phyloP scores from a whole-genome alignment of 2,797 vertebrate species.

The Salmo trutta region DNA sequence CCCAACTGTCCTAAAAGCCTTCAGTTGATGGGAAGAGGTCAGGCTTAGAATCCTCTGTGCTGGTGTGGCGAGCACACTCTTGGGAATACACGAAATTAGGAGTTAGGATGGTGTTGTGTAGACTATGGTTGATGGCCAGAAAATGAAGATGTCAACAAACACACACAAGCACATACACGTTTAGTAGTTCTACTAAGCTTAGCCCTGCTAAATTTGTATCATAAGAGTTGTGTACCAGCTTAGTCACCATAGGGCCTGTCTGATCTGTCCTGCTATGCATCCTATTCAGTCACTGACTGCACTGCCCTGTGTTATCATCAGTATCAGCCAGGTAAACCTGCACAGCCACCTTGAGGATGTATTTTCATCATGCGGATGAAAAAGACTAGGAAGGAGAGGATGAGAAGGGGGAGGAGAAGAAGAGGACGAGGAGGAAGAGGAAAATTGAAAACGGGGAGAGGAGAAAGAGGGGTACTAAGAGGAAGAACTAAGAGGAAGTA shows the following conservation, averaged over 20 bases:
- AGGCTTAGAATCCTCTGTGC: conserved; percentile 8
- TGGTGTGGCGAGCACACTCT: not conserved
- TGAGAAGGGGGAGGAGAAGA: not conserved
- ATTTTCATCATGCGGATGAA: conserved; percentile 12
- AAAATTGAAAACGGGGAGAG: too few species aligned
- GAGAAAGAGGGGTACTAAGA: too few species aligned
- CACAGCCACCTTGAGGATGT: too few species aligned
- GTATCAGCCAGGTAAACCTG: too few species aligned
- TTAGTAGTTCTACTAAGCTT: not conserved
- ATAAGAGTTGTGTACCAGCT: not conserved
- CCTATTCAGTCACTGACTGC: not conserved
- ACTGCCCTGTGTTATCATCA: too few species aligned
- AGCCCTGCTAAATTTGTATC: too few species aligned
- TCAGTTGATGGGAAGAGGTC: conserved; percentile 51
- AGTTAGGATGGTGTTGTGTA: not conserved
- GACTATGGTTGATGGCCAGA: not conserved
- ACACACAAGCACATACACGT: too few species aligned
- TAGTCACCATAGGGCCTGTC: not conserved
- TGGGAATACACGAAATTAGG: conserved; percentile 17
- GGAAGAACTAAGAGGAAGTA: too few species aligned
- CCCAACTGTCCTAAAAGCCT: conserved; percentile 51
- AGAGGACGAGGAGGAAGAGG: too few species aligned
- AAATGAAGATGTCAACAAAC: not conserved
- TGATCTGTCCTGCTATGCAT: not conserved
- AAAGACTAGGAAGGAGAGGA: conserved; percentile 6